Base-by-base conservation (phyloP, 2,888 invertebrate species). In the Meganola albula region DNA sequence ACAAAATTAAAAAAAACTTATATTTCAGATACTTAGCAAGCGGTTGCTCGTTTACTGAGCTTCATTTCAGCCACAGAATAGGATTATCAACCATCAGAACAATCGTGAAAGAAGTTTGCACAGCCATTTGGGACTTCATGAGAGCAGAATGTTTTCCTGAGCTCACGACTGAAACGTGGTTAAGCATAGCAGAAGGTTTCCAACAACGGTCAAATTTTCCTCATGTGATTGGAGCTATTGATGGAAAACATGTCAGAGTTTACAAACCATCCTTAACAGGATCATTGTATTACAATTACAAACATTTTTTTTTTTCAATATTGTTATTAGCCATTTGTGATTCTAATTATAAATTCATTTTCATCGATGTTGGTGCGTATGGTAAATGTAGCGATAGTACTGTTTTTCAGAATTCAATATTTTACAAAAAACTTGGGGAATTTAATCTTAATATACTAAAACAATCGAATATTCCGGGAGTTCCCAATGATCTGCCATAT, bases 1-100 rank as follows among this genome's bases (percentile, higher is more conserved):
- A 34, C 24, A 28, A 24, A 24, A 34, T n/a, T 24, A 24, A 28
- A 20, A 29, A 13, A 33, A 22, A 14, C 20, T 31, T 31, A 25
- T 29, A 29, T 39, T 35, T 39, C 39, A 39, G 39, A 31, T 39
- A 31, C 25, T 16, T 39, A 13, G 39, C 34, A 35, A 35, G 24
- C 9, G 39, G 34, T 10, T 25, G 29, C 11, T 28, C n/a, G n/a
- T n/a, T n/a, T n/a, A n/a, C n/a, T 31, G 24, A 31, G 0, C 12
- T 31, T 2, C 24, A 31, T 24, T 31, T 8, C 12, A 11, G 6
- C 12, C n/a, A 31, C 10, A 16, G 24, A n/a, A 7, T 24, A 9
- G 31, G 31, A 16, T 3, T 20, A 9, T 25, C 26, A n/a, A 31
- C 31, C 1, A 25, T 25, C 6, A 24, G 25, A 8, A 12, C 20